These are phyloP conservation scores for Xiphorhynchus elegans DNA, from an alignment of 2,113 vertebrate species.

Conservation along the genomic window DNA sequence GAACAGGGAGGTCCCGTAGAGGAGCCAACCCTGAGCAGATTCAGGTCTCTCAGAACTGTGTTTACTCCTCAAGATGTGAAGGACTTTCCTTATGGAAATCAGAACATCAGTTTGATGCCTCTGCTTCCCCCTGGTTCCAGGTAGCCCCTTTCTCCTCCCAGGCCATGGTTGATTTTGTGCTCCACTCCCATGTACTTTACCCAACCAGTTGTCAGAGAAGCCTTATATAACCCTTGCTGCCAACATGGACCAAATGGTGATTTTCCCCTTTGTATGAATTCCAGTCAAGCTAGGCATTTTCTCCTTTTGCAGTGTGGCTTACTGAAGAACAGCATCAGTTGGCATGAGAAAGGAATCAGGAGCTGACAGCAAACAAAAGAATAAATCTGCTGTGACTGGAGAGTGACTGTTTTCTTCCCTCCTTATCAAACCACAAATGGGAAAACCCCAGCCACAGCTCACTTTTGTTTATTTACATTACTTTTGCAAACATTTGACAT, in stretches of 20 bases:
- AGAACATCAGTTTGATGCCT: not conserved
- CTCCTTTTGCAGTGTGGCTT: not conserved
- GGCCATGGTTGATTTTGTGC: not conserved
- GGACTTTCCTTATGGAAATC: not conserved
- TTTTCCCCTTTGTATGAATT: not conserved
- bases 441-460: conserved; percentile 38
- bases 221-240: not conserved
- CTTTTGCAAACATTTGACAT: not conserved
- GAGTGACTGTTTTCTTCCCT: not conserved
- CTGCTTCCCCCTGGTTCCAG: not conserved
- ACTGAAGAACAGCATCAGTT: not conserved
- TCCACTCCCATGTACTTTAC: not conserved
- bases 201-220: not conserved
- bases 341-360: not conserved
- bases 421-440: conserved; percentile 15
- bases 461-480: not conserved
- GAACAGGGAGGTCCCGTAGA: not conserved
- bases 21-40: not conserved
- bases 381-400: not conserved
- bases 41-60: not conserved
- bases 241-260: not conserved
- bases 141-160: not conserved
- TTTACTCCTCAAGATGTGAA: not conserved
- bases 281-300: not conserved
- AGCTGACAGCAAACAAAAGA: not conserved